Base-by-base conservation (phyloP, 2,113 vertebrate species). In the Hassar affinis region DNA sequence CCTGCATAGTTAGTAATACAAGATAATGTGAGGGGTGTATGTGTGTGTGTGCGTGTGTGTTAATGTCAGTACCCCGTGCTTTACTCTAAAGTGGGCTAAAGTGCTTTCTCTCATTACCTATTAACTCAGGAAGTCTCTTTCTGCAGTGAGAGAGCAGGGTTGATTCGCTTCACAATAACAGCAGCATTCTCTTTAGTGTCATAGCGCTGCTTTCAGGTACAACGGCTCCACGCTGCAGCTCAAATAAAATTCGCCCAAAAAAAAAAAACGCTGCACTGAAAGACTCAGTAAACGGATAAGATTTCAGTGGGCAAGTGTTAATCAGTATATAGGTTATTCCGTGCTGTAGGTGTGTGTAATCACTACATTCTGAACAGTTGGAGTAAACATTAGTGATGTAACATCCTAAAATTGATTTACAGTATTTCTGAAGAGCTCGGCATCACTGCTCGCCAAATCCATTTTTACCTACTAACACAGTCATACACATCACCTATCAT, bases 21-120 rank as follows among this genome's bases (percentile, higher is more conserved):
- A 49, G 71, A 9, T 51, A 18, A 66, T 38, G 64, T 66, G 33
- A 66, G 64, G 15, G 5, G 61, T 17, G 27, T 15, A 30, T 80
- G 72, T 57, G 15, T 85, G 30, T 82, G 45, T 54, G 83, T 45
- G 33, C 79, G 68, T 62, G 61, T 54, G 75, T 80, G 79, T 72
- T 80, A 68, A 81, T 78, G 77, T 81, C 33, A 80, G 82, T 87
- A 51, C 71, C 66, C 64, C 57, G 79, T 82, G 84, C 82, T 84
- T 72, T 42, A 47, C 75, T 59, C 86, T 87, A 83, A 85, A 79
- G 84, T 80, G 83, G 74, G 57, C 86, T 84, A 85, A 87, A 90
- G 86, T 86, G 82, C 85, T 84, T 84, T 84, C 57, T 82, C 52
- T 83, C 84, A 87, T 90, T 88, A 88, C 82, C 84, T 83, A 88